Base-by-base conservation (phyloP, 2,113 vertebrate species). In the Paraplagusia blochii region DNA sequence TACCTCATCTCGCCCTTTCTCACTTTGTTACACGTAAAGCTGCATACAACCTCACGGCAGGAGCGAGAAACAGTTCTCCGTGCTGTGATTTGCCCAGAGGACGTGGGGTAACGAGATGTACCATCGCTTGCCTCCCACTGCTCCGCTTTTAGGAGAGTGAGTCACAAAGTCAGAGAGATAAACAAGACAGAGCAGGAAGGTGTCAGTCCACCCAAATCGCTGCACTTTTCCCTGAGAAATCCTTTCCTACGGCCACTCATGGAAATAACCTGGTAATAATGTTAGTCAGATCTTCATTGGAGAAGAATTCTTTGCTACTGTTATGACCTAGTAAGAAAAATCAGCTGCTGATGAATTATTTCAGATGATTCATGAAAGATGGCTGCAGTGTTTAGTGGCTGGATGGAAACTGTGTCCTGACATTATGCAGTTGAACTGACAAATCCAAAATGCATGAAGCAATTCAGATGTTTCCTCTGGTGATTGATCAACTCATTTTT, bases 121-220 rank as follows among this genome's bases (percentile, higher is more conserved):
- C 69, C 69, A 55, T 76, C 66, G 66, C 72, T 58, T 69, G 36
- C 70, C 80, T 57, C 84, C 74, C 80, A 81, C 77, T 49, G 57
- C 59, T 80, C 79, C 19, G 73, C 54, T 81, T 81, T 79, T 75
- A 69, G 79, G 46, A 50, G 57, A 42, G 60, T 82, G 81, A 84
- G 73, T 82, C 82, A 79, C 64, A 69, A 66, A 60, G 63, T 74
- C 65, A 53, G 12, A 19, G 54, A 56, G 17, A 54, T n/a, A 47
- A 60, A 54, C 55, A 36, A 8, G 42, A 44, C 46, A 3, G 40
- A 16, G 16, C 35, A 46, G 18, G 58, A 66, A 55, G 54, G 16
- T 53, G 33, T 29, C 54, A 53, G 34, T 18, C 43, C 19, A 60
- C 46, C 33, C 38, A 63, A 54, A 50, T 45, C 47, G 49, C 43